Percentiles rank a stretch among this genome's conserved stretches.
These are phyloP conservation scores for Chaunax sp. DNA, from an alignment of 2,797 vertebrate species.

Conservation along the genomic window DNA sequence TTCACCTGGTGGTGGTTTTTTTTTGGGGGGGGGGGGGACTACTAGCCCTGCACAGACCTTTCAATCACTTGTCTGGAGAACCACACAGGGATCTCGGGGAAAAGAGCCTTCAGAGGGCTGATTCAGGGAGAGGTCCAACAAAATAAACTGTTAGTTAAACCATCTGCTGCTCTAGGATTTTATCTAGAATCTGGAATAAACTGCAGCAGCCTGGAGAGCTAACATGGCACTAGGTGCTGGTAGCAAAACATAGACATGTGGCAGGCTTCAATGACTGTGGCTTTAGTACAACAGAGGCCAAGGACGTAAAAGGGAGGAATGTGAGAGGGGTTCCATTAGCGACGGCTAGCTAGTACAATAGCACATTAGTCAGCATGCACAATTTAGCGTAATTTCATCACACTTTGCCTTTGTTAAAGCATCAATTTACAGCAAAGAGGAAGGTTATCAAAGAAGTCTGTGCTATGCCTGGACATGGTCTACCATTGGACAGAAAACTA, in stretches of 20 bases:
- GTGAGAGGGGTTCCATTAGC: constrained; percentile 64
- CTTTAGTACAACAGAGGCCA: constrained; percentile 38
- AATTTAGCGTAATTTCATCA: constrained; percentile 60
- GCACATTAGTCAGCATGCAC: constrained; percentile 74
- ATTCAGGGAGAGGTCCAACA: constrained; percentile 29
- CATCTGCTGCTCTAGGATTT: constrained; percentile 63
- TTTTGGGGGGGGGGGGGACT: background rate
- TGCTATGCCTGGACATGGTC: constrained; percentile 61
- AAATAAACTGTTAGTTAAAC: constrained; percentile 58
- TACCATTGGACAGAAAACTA: constrained; percentile 59
- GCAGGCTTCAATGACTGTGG: constrained; percentile 13
- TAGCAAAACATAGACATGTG: background rate
- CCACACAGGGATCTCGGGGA: constrained; percentile 24
- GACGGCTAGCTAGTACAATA: constrained; percentile 58
- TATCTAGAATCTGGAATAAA: constrained; percentile 29
- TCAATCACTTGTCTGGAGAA: constrained; percentile 34
- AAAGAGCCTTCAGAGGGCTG: constrained; percentile 13
- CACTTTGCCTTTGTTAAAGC: constrained; percentile 62
- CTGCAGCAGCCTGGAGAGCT: constrained; percentile 35
- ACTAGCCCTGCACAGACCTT: constrained; percentile 15
- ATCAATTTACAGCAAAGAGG: constrained; percentile 74
- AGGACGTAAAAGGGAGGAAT: constrained; percentile 60
- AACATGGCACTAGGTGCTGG: constrained; percentile 9
- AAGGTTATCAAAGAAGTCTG: constrained; percentile 49
- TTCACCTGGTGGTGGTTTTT: background rate